A percentile compares a stretch with the other conserved stretches of the same genome.
Evolutionary conservation across 2,113 vertebrate genomes (phyloP).

Genomic region (Vombatus ursinus): DNA sequence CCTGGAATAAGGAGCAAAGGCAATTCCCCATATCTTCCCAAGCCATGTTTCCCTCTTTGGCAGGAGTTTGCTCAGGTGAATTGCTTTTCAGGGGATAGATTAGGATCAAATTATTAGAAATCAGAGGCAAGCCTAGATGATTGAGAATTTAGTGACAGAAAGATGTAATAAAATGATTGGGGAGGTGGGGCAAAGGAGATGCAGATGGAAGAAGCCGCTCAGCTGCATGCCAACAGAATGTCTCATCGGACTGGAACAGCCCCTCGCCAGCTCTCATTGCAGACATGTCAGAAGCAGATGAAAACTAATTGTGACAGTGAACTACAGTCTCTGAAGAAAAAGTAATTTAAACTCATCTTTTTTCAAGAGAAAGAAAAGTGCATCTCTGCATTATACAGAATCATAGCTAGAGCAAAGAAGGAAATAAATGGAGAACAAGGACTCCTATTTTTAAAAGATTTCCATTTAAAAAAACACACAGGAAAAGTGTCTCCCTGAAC

Average conservation of each 20-base stretch:
- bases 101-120: constrained; percentile 58
- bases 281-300: constrained; percentile 13
- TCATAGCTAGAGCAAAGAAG: not conserved
- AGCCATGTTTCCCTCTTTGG: not conserved
- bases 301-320: not conserved
- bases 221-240: not conserved
- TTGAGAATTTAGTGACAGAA: constrained; percentile 21
- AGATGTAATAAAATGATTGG: constrained; percentile 27
- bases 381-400: not conserved
- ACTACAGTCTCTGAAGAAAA: not conserved
- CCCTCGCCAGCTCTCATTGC: not conserved
- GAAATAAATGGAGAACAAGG: not conserved
- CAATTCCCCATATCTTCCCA: constrained; percentile 55
- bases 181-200: constrained; percentile 37
- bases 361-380: not conserved
- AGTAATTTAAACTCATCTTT: not conserved
- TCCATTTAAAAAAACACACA: not conserved
- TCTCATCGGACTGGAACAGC: constrained; percentile 20
- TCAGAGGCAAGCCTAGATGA: constrained; percentile 24
- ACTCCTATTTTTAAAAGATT: not conserved
- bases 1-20: constrained; percentile 48
- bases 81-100: constrained; percentile 56
- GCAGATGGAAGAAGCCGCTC: not conserved
- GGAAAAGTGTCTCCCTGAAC: not conserved
- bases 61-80: constrained; percentile 57